Conservation (phyloP, 1,140 invertebrate species). For the Ephestia elutella region DNA sequence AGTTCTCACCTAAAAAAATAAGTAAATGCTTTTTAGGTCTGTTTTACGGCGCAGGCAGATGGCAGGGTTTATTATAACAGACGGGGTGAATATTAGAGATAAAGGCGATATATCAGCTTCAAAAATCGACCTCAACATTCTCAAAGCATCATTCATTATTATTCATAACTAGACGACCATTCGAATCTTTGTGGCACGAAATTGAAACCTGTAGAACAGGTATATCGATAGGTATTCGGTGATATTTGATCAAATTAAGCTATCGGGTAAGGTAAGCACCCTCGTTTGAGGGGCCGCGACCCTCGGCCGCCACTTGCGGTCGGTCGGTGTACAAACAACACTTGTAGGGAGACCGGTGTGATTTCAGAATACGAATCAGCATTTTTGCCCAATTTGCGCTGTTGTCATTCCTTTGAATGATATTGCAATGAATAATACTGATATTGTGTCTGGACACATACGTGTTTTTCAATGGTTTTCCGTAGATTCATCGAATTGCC, state of each 20-base stretch:
- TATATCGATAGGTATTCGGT: slow-evolving; percentile 4
- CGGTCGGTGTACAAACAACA: slow-evolving; percentile 40
- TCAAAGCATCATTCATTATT: slow-evolving; percentile 13
- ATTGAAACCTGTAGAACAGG: slow-evolving; percentile 10
- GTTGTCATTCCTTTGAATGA: neutral
- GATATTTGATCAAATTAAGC: slow-evolving; percentile 36
- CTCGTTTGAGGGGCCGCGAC: slow-evolving; percentile 32
- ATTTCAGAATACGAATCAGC: slow-evolving; percentile 18
- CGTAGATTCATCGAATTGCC: too few relatives aligned
- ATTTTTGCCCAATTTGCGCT: slow-evolving; percentile 9
- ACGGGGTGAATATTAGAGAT: too few relatives aligned
- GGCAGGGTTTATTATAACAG: too few relatives aligned
- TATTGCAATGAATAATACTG: neutral
- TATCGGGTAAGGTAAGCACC: slow-evolving; percentile 28
- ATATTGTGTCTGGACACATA: neutral
- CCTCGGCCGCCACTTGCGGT: slow-evolving; percentile 35
- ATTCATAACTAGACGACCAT: slow-evolving; percentile 21
- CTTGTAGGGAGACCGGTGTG: slow-evolving; percentile 24
- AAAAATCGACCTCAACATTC: too few relatives aligned
- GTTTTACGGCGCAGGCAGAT: too few relatives aligned
- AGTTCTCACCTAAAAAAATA: too few relatives aligned
- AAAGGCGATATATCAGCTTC: too few relatives aligned
- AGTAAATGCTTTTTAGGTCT: too few relatives aligned
- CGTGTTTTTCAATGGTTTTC: neutral
- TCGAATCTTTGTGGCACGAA: neutral